Evolutionary conservation across 2,888 invertebrate species (phyloP), one percentile per base, ranked within the genome.

Genomic region (Dilophus febrilis): DNA sequence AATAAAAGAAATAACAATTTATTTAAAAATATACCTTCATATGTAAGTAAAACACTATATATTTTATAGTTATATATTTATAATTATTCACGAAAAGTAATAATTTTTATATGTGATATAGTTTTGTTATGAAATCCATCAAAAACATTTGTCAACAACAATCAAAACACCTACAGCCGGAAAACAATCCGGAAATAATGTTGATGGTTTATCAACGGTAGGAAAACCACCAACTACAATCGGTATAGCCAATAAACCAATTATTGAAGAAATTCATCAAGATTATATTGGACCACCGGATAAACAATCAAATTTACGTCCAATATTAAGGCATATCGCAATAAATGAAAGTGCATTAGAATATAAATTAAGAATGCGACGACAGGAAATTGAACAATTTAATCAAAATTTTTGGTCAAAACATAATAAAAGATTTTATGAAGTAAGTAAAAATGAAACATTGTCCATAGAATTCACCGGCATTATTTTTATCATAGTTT

Each of bases 381-480:
- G 79, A 51, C 65, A 70, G 46, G 74, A 75, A 44, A 78, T 81
- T 0, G 83, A 85, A 51, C 64, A 70, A 41, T 90, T 87, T 87
- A 87, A 88, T 58, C 78, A 87, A 47, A 64, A 69, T 29, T 90
- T 88, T 63, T 90, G 90, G 90, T 65, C 69, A 1, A 66, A 68
- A 44, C 88, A 90, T 51, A 90, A 90, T 54, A 68, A 69, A 18
- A 72, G 69, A 41, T 90, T 87, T 60, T 70, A 74, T 51, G 68
- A 77, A 58, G 80, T 79, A 60, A 50, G 51, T 39, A 28, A 29
- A 26, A 22, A 17, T 31, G 40, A n/a, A 14, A 29, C 30, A 12
- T 34, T 12, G n/a, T 27, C 19, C 29, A 27, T 35, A 37, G 31
- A 16, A 11, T 31, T 17, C 8, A 37, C 10, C 34, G 28, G 29